Percentiles rank a stretch among this genome's conserved stretches.
Conservation (phyloP, 2,113 vertebrate genomes). For the Mus pahari region DNA sequence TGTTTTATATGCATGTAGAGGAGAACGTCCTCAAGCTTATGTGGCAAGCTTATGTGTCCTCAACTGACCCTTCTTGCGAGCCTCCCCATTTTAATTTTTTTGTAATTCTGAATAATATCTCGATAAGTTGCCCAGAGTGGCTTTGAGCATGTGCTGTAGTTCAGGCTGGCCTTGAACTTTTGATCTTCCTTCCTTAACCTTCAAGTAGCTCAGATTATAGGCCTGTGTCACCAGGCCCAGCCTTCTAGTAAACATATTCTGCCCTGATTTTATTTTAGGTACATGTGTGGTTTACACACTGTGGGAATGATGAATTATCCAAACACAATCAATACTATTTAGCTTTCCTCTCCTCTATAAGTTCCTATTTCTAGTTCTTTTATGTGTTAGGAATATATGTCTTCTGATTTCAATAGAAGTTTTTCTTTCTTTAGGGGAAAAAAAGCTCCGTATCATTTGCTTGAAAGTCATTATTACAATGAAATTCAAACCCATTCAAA, state of each 20-base stretch:
- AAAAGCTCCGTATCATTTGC: slow-evolving; percentile 11
- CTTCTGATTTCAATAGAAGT: slow-evolving; percentile 42
- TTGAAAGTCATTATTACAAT: slow-evolving; percentile 64
- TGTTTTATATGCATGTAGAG: not conserved
- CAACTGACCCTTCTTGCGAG: not conserved
- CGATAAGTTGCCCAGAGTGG: not conserved
- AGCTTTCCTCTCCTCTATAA: slow-evolving; percentile 34
- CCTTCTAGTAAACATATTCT: slow-evolving; percentile 15
- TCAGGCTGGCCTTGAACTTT: not conserved
- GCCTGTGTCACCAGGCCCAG: not conserved
- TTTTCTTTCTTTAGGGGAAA: slow-evolving; percentile 38
- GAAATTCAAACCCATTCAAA: slow-evolving; percentile 62
- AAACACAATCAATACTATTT: slow-evolving; percentile 36
- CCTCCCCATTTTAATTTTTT: not conserved
- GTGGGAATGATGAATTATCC: not conserved
- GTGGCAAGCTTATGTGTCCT: too few species aligned
- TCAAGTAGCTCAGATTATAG: not conserved
- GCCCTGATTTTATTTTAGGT: slow-evolving; percentile 43
- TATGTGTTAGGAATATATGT: not conserved
- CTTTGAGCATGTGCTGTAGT: not conserved
- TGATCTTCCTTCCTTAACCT: not conserved
- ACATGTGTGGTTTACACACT: slow-evolving; percentile 14
- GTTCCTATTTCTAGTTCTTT: slow-evolving; percentile 34
- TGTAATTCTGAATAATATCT: not conserved
- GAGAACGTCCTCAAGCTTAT: too few species aligned